Percentiles rank a stretch among this genome's conserved stretches.
Conservation (phyloP, 2,113 vertebrate genomes). For the Platysternon megacephalum region DNA sequence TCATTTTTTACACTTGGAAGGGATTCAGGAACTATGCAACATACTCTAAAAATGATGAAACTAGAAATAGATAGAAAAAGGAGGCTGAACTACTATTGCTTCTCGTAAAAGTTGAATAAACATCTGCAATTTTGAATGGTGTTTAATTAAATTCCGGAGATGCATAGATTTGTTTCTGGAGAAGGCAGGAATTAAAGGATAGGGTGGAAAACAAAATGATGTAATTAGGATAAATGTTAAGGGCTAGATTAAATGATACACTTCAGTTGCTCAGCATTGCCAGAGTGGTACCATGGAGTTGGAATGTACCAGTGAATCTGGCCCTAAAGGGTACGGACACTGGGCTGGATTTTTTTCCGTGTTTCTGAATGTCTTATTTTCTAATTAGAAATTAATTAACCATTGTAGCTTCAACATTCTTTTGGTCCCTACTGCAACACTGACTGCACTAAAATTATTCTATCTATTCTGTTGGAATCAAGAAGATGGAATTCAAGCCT, state of each 20-base stretch:
- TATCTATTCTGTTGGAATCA: background rate
- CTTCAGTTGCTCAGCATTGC: background rate
- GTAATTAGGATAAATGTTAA: background rate
- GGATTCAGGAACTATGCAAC: background rate
- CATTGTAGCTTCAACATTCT: background rate
- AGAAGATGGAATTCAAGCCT: background rate
- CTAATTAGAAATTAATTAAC: background rate
- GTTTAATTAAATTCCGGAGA: background rate
- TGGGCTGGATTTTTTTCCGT: background rate
- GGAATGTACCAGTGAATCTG: background rate
- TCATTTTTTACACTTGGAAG: background rate
- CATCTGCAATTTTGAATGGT: background rate
- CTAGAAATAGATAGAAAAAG: background rate
- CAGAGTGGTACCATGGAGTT: background rate
- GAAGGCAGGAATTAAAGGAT: slow-evolving; percentile 1
- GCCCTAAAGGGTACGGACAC: background rate
- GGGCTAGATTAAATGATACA: background rate
- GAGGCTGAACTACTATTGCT: background rate
- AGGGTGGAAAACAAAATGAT: background rate
- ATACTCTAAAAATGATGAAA: background rate
- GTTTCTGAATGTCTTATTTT: background rate
- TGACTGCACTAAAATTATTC: background rate
- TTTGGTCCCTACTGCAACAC: background rate
- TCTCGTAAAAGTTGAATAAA: background rate
- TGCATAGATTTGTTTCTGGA: background rate